A percentile compares a stretch with the other conserved stretches of the same genome.
phyloP scores from a whole-genome alignment of 2,888 invertebrate genomes.

The Abrostola tripartita region DNA sequence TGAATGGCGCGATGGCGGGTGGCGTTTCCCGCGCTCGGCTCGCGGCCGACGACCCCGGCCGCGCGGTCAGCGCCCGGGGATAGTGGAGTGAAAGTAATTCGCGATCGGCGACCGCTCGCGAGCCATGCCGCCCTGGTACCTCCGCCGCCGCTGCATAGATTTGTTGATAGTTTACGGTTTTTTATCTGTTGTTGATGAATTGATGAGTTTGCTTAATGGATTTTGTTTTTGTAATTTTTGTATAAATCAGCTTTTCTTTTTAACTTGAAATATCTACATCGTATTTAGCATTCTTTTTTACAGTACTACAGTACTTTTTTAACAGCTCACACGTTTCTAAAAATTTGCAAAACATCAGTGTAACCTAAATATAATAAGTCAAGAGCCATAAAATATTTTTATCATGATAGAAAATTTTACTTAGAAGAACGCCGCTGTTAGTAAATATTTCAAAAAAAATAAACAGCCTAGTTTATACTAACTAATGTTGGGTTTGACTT shows the following conservation, averaged over 20 bases:
- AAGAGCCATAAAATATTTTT: too few relatives aligned
- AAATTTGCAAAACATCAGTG: too few relatives aligned
- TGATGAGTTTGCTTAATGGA: slow-evolving; percentile 44
- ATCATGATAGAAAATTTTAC: too few relatives aligned
- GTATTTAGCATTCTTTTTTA: too few relatives aligned
- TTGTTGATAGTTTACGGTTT: slow-evolving; percentile 48
- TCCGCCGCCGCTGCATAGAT: slow-evolving; percentile 52
- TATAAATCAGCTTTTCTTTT: slow-evolving; percentile 19
- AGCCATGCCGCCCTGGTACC: slow-evolving; percentile 81
- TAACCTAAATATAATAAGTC: too few relatives aligned
- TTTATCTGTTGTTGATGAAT: slow-evolving; percentile 48
- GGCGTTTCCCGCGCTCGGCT: slow-evolving; percentile 83
- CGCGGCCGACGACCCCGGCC: slow-evolving; percentile 82
- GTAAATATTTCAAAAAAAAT: too few relatives aligned
- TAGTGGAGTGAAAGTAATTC: slow-evolving; percentile 88
- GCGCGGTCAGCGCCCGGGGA: slow-evolving; percentile 85
- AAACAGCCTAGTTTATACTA: too few relatives aligned
- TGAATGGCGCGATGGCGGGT: slow-evolving; percentile 82
- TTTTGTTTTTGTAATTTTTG: slow-evolving; percentile 31
- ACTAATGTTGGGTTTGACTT: too few relatives aligned
- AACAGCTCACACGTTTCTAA: neutral
- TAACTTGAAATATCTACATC: slow-evolving; percentile 5
- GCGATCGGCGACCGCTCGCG: slow-evolving; percentile 82
- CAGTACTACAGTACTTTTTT: neutral
- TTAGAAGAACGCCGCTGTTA: too few relatives aligned